These are phyloP conservation scores for Doris montereyensis DNA, from an alignment of 2,888 invertebrate species.

Conservation along the genomic window DNA sequence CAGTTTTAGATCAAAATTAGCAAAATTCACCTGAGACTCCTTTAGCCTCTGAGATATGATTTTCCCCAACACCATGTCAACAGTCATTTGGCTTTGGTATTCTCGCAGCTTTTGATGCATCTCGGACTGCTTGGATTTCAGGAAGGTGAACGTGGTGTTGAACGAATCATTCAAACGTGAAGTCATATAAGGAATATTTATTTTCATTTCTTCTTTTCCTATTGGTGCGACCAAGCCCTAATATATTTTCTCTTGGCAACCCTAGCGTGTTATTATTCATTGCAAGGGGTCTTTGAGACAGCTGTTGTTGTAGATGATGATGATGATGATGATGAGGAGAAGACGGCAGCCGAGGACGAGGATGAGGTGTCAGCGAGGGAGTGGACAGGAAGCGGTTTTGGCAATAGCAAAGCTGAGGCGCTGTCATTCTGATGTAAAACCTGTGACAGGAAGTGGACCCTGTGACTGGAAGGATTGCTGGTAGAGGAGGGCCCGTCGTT, in stretches of 20 bases:
- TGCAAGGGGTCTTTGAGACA: conserved; percentile 29
- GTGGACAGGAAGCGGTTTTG: not conserved
- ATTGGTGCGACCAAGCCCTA: conserved; percentile 23
- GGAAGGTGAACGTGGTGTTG: conserved; percentile 61
- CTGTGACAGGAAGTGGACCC: conserved; percentile 21
- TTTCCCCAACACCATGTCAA: conserved; percentile 60
- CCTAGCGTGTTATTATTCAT: conserved; percentile 27
- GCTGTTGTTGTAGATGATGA: conserved; percentile 37
- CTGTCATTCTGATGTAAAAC: conserved; percentile 42
- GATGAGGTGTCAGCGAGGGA: not conserved
- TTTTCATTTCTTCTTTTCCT: conserved; percentile 58
- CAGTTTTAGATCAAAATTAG: too few species aligned
- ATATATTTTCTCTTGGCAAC: not conserved
- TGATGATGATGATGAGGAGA: not conserved
- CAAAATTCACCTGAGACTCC: too few species aligned
- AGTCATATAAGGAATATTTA: conserved; percentile 61
- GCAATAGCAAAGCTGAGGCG: conserved; percentile 52
- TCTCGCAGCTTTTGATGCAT: conserved; percentile 57
- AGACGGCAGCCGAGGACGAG: not conserved
- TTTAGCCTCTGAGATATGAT: conserved; percentile 52
- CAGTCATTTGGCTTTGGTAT: conserved; percentile 52
- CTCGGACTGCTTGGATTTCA: conserved; percentile 55
- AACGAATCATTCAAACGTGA: conserved; percentile 63
- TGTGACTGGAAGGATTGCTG: too few species aligned
- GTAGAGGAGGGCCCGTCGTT: too few species aligned